Evolutionary conservation across 2,888 invertebrate genomes (phyloP).

Genomic region (Metalampra italica): DNA sequence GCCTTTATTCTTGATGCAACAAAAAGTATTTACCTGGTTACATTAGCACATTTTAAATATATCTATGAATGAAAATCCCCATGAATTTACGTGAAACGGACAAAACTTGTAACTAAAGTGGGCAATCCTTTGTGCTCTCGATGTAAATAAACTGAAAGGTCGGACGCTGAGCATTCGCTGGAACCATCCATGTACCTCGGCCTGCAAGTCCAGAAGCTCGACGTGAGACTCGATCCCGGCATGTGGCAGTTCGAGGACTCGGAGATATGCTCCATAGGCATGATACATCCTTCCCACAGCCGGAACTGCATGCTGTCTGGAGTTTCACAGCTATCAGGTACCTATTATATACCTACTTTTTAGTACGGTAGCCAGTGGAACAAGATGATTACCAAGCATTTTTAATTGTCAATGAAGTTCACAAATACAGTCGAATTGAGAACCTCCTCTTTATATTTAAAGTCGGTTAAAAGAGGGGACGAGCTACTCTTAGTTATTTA

Average conservation of each 20-base stretch:
- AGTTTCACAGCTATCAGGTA: slow-evolving; percentile 70
- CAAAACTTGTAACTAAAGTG: slow-evolving; percentile 1
- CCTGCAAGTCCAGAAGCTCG: slow-evolving; percentile 17
- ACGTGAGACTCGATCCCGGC: slow-evolving; percentile 15
- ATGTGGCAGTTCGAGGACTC: slow-evolving; percentile 85
- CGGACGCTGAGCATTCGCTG: slow-evolving; percentile 5
- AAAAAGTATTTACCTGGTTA: slow-evolving; percentile 20
- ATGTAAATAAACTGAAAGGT: slow-evolving; percentile 16
- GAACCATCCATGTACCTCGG: slow-evolving; percentile 16
- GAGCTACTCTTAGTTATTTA: too few species aligned
- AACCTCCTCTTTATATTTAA: too few species aligned
- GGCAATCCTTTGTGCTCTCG: slow-evolving; percentile 17
- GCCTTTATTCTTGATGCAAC: slow-evolving; percentile 44
- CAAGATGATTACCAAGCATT: too few species aligned
- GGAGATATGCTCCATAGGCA: slow-evolving; percentile 92
- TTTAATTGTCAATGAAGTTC: too few species aligned
- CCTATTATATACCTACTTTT: too few species aligned
- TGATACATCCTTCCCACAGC: slow-evolving; percentile 84
- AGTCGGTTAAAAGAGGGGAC: too few species aligned
- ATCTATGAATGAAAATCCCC: background rate
- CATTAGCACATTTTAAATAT: slow-evolving; percentile 2
- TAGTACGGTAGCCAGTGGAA: too few species aligned
- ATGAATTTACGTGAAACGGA: background rate
- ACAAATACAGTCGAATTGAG: too few species aligned
- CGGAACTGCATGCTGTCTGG: slow-evolving; percentile 78